Conservation (phyloP, 2,797 vertebrate genomes). For the Macropodus opercularis region DNA sequence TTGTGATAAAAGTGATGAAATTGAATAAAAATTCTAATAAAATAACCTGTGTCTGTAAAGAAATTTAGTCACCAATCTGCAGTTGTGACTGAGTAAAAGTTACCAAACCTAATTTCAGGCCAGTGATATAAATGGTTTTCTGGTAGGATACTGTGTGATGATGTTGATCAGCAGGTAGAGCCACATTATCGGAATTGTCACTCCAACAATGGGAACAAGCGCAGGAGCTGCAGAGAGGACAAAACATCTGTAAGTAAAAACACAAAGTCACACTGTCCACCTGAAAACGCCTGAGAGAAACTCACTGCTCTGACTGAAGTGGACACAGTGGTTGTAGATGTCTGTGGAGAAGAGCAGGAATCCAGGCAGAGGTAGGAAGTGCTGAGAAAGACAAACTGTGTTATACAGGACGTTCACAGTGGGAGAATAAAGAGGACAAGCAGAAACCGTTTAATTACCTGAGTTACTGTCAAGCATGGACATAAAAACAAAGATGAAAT, state of each 20-base stretch:
- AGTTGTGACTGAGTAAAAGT: no score
- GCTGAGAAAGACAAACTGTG: constrained; percentile 75
- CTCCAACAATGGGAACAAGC: constrained; percentile 81
- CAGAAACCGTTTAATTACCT: not conserved
- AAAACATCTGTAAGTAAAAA: not conserved
- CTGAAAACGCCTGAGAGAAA: constrained; percentile 15
- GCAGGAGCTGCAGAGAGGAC: constrained; percentile 81
- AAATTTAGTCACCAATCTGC: not conserved
- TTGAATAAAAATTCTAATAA: no score
- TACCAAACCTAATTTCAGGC: not conserved
- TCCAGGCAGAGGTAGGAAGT: constrained; percentile 92
- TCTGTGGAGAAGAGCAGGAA: constrained; percentile 92
- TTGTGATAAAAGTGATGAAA: no score
- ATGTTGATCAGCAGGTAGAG: constrained; percentile 93
- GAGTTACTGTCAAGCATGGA: not conserved
- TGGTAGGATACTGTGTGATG: constrained; percentile 96
- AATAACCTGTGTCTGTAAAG: not conserved
- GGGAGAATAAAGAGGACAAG: not conserved
- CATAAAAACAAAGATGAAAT: not conserved
- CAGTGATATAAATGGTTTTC: not conserved
- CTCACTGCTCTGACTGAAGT: constrained; percentile 94
- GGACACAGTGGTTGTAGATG: constrained; percentile 89
- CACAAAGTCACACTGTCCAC: not conserved
- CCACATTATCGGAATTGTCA: constrained; percentile 91
- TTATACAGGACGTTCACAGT: not conserved